These are phyloP conservation scores for Hippocampus comes DNA, from an alignment of 2,113 vertebrate species.

Conservation along the genomic window DNA sequence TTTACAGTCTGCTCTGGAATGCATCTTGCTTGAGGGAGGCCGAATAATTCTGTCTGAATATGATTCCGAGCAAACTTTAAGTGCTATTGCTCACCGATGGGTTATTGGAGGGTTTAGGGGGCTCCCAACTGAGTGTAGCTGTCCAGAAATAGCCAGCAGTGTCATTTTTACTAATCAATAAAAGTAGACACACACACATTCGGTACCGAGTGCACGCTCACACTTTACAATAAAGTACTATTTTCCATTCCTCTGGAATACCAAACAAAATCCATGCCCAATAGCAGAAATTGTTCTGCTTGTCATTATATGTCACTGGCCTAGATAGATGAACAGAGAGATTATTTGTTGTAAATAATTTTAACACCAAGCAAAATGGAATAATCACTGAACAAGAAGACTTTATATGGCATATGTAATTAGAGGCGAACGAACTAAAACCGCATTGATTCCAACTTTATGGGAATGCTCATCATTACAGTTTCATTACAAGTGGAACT, in stretches of 20 bases:
- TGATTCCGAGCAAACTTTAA: conserved; percentile 47
- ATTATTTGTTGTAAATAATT: too few relatives aligned
- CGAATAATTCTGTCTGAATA: conserved; percentile 52
- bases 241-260: not conserved
- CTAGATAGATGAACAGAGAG: too few relatives aligned
- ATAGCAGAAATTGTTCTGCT: too few relatives aligned
- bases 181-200: conserved; percentile 43
- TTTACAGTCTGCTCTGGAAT: conserved; percentile 51
- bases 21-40: conserved; percentile 47
- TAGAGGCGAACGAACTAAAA: too few relatives aligned
- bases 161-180: conserved; percentile 47
- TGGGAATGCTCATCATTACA: not conserved
- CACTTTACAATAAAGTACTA: conserved; percentile 23
- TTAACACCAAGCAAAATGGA: too few relatives aligned
- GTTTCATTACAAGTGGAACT: conserved; percentile 12
- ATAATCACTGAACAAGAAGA: too few relatives aligned
- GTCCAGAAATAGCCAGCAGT: conserved; percentile 46
- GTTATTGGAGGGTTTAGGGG: conserved; percentile 34
- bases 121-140: conserved; percentile 49
- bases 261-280: too few relatives aligned
- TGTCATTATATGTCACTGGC: too few relatives aligned
- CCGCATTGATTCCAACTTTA: too few relatives aligned
- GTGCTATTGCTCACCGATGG: conserved; percentile 49
- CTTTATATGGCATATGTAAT: too few relatives aligned
- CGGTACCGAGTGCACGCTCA: conserved; percentile 12